Evolutionary conservation across 2,113 vertebrate species (phyloP).

Genomic region (Microtus montanus): DNA sequence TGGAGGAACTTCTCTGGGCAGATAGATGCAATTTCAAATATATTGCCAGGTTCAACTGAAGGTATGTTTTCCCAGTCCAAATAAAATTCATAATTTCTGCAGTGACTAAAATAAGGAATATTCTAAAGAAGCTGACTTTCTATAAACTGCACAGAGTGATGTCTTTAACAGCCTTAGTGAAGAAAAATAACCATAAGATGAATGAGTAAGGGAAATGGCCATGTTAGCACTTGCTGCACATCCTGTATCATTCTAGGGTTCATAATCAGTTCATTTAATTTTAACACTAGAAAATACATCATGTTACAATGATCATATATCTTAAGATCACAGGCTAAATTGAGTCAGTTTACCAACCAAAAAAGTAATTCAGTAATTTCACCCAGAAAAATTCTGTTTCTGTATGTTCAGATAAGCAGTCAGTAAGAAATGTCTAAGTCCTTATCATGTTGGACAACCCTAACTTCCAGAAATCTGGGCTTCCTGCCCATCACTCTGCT

Average conservation of each 20-base stretch:
- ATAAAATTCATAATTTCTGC: not conserved
- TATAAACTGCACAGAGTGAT: not conserved
- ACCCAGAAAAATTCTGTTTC: slow-evolving; percentile 50
- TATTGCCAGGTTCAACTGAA: not conserved
- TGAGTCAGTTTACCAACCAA: not conserved
- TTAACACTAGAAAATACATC: not conserved
- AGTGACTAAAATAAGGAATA: not conserved
- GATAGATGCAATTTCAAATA: slow-evolving; percentile 12
- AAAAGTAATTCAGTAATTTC: not conserved
- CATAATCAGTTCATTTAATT: not conserved
- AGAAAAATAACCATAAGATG: not conserved
- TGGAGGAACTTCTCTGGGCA: not conserved
- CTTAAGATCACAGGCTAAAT: not conserved
- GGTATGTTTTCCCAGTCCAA: not conserved
- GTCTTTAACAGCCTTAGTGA: not conserved
- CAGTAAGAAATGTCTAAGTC: slow-evolving; percentile 32
- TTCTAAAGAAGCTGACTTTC: not conserved
- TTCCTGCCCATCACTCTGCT: slow-evolving; percentile 69
- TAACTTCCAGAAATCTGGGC: slow-evolving; percentile 62
- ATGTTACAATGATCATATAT: not conserved
- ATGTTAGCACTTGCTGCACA: not conserved
- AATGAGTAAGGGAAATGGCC: not conserved
- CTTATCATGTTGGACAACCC: slow-evolving; percentile 47
- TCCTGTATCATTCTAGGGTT: not conserved
- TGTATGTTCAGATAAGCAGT: slow-evolving; percentile 43